Conservation (phyloP, 2,888 invertebrate species). For the Therioaphis trifolii region DNA sequence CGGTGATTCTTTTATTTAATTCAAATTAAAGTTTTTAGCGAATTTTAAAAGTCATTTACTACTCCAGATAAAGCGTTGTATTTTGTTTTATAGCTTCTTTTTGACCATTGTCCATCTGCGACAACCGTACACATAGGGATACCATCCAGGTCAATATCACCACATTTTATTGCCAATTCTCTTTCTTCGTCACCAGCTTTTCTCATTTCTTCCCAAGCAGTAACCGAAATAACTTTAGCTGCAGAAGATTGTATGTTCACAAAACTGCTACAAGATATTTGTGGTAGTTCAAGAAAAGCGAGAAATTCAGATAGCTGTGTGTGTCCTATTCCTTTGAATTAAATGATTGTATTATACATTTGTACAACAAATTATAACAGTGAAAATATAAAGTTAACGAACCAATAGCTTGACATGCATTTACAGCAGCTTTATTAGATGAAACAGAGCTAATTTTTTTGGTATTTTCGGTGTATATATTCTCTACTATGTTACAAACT, state of each 20-base stretch:
- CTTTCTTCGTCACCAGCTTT: neutral
- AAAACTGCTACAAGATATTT: neutral
- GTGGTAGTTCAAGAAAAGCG: neutral
- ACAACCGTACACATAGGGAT: neutral
- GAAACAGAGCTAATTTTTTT: neutral
- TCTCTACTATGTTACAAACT: neutral
- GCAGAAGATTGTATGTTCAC: neutral
- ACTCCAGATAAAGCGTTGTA: constrained; percentile 7
- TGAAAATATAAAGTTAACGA: neutral
- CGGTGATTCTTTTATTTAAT: neutral
- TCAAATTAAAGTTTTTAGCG: neutral
- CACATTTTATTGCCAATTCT: neutral
- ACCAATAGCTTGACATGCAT: constrained; percentile 10
- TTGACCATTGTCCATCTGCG: too few species aligned
- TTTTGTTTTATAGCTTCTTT: neutral
- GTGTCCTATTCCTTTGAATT: neutral
- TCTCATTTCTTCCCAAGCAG: constrained; percentile 6
- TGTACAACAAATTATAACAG: too few species aligned
- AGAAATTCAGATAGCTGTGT: neutral
- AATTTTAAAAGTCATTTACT: neutral
- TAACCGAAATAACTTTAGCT: neutral
- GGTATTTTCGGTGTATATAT: neutral
- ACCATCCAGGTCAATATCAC: neutral
- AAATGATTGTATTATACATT: too few species aligned
- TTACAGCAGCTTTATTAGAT: neutral